Evolutionary conservation across 2,113 vertebrate species (phyloP).

Genomic region (Chiloscyllium plagiosum): DNA sequence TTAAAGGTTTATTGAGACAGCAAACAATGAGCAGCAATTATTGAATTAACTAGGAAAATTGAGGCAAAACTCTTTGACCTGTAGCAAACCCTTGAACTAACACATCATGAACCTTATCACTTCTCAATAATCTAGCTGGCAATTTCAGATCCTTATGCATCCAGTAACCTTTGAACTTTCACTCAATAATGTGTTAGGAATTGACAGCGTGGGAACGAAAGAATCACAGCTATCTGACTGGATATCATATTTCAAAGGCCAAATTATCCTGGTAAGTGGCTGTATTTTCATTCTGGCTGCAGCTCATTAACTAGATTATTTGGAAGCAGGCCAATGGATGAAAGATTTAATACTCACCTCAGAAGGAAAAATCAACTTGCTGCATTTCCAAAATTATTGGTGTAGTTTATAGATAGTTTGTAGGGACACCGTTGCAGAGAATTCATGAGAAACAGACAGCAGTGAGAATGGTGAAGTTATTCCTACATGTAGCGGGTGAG

Average conservation of each 20-base stretch:
- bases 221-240: conserved; percentile 14
- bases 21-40: neutral
- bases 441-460: neutral
- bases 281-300: neutral
- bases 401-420: neutral
- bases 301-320: conserved; percentile 16
- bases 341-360: neutral
- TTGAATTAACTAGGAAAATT: neutral
- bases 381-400: neutral
- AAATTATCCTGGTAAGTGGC: neutral
- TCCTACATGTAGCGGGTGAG: neutral
- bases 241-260: conserved; percentile 17
- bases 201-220: conserved; percentile 21
- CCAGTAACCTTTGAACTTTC: conserved; percentile 15
- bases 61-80: neutral
- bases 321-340: neutral
- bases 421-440: neutral
- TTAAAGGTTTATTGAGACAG: neutral
- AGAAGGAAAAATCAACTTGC: neutral
- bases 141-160: neutral
- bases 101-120: neutral
- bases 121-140: neutral
- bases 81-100: neutral
- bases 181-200: neutral
- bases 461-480: neutral